Conservation (phyloP, 1,140 invertebrate genomes). For the Centruroides sculpturatus region DNA sequence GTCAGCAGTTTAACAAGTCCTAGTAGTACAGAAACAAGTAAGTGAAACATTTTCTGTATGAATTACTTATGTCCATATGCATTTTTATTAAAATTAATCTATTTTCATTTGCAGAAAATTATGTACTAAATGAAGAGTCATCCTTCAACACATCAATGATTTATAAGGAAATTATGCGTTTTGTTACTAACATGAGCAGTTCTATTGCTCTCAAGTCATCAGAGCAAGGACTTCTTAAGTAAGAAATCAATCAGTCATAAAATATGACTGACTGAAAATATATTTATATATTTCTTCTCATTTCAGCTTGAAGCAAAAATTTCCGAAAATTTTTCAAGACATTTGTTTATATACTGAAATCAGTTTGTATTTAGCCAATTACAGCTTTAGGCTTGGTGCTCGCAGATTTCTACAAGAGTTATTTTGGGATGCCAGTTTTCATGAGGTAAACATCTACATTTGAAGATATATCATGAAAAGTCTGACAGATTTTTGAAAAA, state of each 20-base stretch:
- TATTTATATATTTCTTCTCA: background rate
- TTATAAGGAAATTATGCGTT: conserved; percentile 35
- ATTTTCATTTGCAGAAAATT: no score
- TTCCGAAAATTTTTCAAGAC: conserved; percentile 68
- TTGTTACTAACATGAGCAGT: conserved; percentile 35
- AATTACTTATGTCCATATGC: no score
- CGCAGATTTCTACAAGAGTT: conserved; percentile 85
- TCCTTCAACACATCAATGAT: conserved; percentile 18
- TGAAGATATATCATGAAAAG: no score
- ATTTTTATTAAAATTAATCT: no score
- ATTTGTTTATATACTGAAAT: conserved; percentile 88
- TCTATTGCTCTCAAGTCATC: conserved; percentile 36
- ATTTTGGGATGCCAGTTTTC: conserved; percentile 73
- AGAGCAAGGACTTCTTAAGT: conserved; percentile 40
- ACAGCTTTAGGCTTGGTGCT: conserved; percentile 63
- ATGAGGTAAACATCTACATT: conserved; percentile 32
- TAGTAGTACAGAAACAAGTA: no score
- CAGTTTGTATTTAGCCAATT: conserved; percentile 55
- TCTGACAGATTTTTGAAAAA: no score
- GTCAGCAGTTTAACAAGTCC: no score
- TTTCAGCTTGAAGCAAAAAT: conserved; percentile 63
- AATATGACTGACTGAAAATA: no score
- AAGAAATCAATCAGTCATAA: conserved; percentile 9
- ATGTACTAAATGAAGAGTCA: no score
- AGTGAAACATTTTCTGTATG: no score